These are phyloP conservation scores for Drosophila mimetica DNA, from an alignment of 2,888 invertebrate species.

Conservation along the genomic window DNA sequence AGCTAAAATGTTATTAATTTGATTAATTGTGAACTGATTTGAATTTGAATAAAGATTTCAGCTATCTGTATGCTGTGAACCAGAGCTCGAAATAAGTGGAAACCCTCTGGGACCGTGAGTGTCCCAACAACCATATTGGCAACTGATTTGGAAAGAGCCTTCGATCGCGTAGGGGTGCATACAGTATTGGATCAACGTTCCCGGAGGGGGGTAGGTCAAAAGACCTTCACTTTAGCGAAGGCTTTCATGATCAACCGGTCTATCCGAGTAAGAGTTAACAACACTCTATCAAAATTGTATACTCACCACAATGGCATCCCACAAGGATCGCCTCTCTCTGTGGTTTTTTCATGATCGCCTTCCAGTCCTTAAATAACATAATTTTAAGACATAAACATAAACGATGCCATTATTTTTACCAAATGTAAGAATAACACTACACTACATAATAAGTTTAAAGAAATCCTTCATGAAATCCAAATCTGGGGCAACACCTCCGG, in stretches of 20 bases:
- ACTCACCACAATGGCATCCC: no score
- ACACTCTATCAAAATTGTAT: neutral
- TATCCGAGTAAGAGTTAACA: neutral
- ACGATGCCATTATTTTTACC: neutral
- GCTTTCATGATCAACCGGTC: no score
- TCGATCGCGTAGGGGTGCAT: neutral
- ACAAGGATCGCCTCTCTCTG: no score
- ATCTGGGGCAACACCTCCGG: neutral
- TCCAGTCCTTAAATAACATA: no score
- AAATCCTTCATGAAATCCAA: neutral
- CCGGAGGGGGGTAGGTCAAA: neutral
- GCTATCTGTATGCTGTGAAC: no score
- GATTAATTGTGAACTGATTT: no score
- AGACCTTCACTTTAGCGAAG: neutral
- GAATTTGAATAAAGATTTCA: no score
- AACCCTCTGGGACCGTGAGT: no score
- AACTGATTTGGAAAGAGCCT: conserved; percentile 1
- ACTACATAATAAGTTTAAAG: neutral
- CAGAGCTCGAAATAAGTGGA: no score
- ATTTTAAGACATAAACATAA: neutral
- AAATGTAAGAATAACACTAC: neutral
- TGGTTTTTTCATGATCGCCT: no score
- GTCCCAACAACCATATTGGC: conserved; percentile 1
- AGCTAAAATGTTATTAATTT: no score
- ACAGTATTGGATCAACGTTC: conserved; percentile 4